These are phyloP conservation scores for Halcyon senegalensis DNA, from an alignment of 2,113 vertebrate genomes.

Conservation along the genomic window DNA sequence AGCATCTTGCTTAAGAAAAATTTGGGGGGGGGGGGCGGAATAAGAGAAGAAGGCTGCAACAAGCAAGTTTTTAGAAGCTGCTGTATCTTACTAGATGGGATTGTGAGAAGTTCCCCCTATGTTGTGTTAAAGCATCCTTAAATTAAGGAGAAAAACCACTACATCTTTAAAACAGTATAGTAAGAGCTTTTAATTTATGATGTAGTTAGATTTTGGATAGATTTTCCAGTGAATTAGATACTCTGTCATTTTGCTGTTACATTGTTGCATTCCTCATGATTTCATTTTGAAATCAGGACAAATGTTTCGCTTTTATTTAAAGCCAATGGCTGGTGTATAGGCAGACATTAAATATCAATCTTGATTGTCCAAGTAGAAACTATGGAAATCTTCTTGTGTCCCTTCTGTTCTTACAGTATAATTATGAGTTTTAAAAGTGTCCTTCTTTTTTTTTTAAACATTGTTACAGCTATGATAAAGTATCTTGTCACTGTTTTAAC, in stretches of 20 bases:
- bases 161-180: neutral
- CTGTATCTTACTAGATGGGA: neutral
- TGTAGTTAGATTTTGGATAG: neutral
- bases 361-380: neutral
- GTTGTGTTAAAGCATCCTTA: neutral
- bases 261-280: neutral
- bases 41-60: neutral
- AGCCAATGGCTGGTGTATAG: neutral
- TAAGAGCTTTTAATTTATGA: neutral
- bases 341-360: neutral
- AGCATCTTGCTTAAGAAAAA: neutral
- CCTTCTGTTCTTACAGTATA: neutral
- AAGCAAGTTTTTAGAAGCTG: neutral
- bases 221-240: neutral
- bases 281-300: neutral
- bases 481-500: neutral
- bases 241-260: neutral
- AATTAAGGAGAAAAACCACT: neutral
- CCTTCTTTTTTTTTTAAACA: neutral
- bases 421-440: neutral
- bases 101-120: neutral
- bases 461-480: neutral
- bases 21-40: rapidly evolving
- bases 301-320: neutral
- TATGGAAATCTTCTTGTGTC: neutral